These are phyloP conservation scores for Linhomoeus sp. DNA, from an alignment of 2,888 invertebrate species.

Conservation along the genomic window DNA sequence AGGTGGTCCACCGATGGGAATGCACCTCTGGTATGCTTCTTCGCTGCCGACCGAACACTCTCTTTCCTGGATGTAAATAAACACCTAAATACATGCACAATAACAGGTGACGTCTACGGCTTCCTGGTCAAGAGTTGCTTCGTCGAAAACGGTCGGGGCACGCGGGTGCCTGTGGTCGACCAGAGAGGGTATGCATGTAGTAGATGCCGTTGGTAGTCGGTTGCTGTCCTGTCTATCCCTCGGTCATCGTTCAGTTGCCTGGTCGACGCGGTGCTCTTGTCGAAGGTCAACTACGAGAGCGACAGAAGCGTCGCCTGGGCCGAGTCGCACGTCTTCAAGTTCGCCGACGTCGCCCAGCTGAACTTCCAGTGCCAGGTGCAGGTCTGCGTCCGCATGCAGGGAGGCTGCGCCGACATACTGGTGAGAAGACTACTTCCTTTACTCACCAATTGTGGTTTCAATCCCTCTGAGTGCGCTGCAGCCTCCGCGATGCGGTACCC, in stretches of 20 bases:
- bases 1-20: conserved; percentile 5
- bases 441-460: too few relatives aligned
- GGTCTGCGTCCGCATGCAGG: conserved; percentile 1
- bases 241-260: too few relatives aligned
- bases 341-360: neutral
- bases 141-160: conserved; percentile 1
- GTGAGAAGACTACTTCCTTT: too few relatives aligned
- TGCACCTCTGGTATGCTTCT: neutral
- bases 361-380: conserved; percentile 3
- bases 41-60: neutral
- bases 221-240: too few relatives aligned
- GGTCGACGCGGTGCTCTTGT: too few relatives aligned
- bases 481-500: too few relatives aligned
- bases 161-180: neutral
- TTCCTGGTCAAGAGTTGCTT: conserved; percentile 3
- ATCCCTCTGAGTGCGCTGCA: too few relatives aligned
- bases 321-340: neutral
- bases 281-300: too few relatives aligned
- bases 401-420: neutral
- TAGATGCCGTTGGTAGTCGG: too few relatives aligned
- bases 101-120: conserved; percentile 1
- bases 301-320: neutral
- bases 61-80: too few relatives aligned
- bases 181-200: conserved; percentile 1
- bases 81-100: too few relatives aligned